phyloP scores from a whole-genome alignment of 2,888 invertebrate genomes.

The Rhyacophila evoluta region DNA sequence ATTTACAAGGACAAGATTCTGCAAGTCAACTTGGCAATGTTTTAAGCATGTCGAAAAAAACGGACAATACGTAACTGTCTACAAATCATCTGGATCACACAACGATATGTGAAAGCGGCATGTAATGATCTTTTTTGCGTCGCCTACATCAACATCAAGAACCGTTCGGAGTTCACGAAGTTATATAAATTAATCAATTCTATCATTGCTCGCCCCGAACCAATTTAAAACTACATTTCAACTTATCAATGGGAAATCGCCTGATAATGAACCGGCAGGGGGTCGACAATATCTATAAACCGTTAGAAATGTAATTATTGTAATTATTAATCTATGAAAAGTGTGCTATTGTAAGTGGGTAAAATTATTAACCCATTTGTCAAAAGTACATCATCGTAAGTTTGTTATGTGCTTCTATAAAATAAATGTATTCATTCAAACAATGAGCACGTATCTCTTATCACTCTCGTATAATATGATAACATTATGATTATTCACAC shows the following conservation, averaged over 20 bases:
- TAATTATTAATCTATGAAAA: background rate
- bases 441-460: too few species aligned
- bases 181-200: conserved; percentile 2
- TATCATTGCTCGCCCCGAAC: conserved; percentile 1
- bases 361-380: too few species aligned
- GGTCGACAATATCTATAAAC: background rate
- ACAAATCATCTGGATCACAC: background rate
- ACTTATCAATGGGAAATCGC: background rate
- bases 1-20: background rate
- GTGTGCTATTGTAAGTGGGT: background rate
- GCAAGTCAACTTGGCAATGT: background rate
- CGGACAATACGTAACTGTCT: background rate
- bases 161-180: background rate
- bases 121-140: background rate
- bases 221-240: conserved; percentile 12
- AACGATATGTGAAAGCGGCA: background rate
- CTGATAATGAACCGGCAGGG: background rate
- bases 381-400: too few species aligned
- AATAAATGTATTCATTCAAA: too few species aligned
- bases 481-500: too few species aligned
- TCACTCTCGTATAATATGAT: too few species aligned
- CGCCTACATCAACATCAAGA: background rate
- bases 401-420: too few species aligned
- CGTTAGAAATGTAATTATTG: background rate
- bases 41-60: background rate